These are phyloP conservation scores for Ophion ventricosus DNA, from an alignment of 2,888 invertebrate genomes.

Conservation along the genomic window DNA sequence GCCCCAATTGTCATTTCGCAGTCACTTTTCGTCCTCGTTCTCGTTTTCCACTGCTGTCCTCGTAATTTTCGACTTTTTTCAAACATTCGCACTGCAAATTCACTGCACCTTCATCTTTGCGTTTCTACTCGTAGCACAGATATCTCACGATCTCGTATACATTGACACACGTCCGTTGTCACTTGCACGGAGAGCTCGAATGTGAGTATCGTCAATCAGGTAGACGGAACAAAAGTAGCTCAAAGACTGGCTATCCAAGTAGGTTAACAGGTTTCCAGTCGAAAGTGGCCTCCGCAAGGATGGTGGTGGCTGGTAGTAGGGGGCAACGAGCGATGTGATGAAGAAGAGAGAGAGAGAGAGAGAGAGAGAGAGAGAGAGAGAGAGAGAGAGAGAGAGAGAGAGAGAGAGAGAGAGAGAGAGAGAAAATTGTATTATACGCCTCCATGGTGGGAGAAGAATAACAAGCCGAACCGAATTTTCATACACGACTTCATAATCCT, in stretches of 20 bases:
- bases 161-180: slow-evolving; percentile 37
- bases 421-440: slow-evolving; percentile 12
- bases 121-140: not conserved
- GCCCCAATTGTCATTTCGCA: slow-evolving; percentile 55
- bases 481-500: slow-evolving; percentile 31
- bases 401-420: too few relatives aligned
- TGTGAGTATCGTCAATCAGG: slow-evolving; percentile 63
- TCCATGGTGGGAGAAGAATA: slow-evolving; percentile 57
- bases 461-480: slow-evolving; percentile 36
- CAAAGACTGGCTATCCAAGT: slow-evolving; percentile 79
- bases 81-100: slow-evolving; percentile 52
- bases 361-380: slow-evolving; percentile 59
- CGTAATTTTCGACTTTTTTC: slow-evolving; percentile 31
- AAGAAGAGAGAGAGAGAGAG: slow-evolving; percentile 49
- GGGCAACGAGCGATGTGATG: slow-evolving; percentile 58
- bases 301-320: slow-evolving; percentile 69
- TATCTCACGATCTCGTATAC: not conserved
- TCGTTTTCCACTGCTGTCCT: slow-evolving; percentile 50
- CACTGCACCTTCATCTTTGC: slow-evolving; percentile 49
- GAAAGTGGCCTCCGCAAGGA: slow-evolving; percentile 77
- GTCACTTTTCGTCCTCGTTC: slow-evolving; percentile 40
- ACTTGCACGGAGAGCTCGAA: slow-evolving; percentile 44
- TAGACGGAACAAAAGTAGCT: slow-evolving; percentile 69
- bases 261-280: slow-evolving; percentile 82
- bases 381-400: too few relatives aligned